Base-by-base conservation (phyloP, 2,113 vertebrate species). In the Herpetotheres cachinnans region DNA sequence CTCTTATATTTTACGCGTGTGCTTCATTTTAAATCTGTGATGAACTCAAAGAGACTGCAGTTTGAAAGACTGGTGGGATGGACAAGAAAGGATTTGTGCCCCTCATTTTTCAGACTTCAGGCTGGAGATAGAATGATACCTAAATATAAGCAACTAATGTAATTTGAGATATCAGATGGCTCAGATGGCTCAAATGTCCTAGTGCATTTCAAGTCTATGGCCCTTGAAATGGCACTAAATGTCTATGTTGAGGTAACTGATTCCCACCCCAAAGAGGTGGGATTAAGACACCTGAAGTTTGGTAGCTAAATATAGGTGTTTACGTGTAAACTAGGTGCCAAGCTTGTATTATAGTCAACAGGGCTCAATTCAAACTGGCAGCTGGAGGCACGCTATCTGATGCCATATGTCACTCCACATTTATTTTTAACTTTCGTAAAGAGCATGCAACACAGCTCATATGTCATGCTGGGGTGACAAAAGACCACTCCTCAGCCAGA, bases 321-420 rank as follows among this genome's bases (percentile, higher is more conserved):
- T 80, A 71, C 9, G 3, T 14, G 34, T 52, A 55, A 93, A 18
- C 14, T n/a, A 13, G 27, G 25, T 91, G 72, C 30, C 67, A 86
- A 32, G 54, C 8, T 89, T 50, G 29, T 25, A 9, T 24, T 66
- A 3, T 2, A 71, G 47, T 47, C 82, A 82, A 18, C 22, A 63
- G 52, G n/a, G 65, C 61, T 82, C n/a, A 29, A 3, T 32, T 58
- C 30, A 59, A 40, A 63, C 34, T 9, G 17, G 73, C 56, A 78
- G 69, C 42, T 82, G 63, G 42, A 70, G 69, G 42, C n/a, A 47
- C 2, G 2, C n/a, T 34, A 11, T 9, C 30, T 15, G 32, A 62
- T 6, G 2, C 36, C 16, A 3, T n/a, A 4, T 2, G 1, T 50
- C 85, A 29, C n/a, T 78, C 63, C 54, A 27, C 4, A 0, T n/a